Evolutionary conservation across 2,888 invertebrate species (phyloP), one percentile per base, ranked within the genome.

Genomic region (Pimpla rufipes): DNA sequence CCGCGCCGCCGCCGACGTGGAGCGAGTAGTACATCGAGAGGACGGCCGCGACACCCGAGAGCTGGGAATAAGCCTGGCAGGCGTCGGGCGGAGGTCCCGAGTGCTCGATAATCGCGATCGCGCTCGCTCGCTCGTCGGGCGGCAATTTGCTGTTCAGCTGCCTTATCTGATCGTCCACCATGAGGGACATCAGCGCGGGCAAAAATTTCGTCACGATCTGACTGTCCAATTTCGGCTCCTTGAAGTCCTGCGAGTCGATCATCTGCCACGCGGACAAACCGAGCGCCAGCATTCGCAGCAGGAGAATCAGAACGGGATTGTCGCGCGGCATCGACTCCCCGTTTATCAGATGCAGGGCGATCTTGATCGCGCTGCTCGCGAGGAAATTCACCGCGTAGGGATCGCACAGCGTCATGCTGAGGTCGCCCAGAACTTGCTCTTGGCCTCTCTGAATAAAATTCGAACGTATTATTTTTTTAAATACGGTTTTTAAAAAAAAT

Each of bases 321-420:
- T 99, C 98, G 94, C 97, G 94, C n/a, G 99, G 98, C 91, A 98
- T 94, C 6, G 96, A 95, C 94, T 99, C 99, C 86, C 97, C 97
- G 91, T 97, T 97, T 87, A 98, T 98, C 78, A 98, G 94, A 94
- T 97, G 97, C 87, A 97, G 97, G 42, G 99, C 93, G 88, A 98
- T 97, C 94, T 98, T 98, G 86, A 98, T 97, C 40, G 97, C 97
- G 47, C 98, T 98, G 55, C 97, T 97, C 10, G 98, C 98, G 85
- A 99, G 94, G 90, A 99, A 99, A 92, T 99, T 98, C 11, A 99
- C 97, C 18, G 99, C 98, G 94, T 98, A 99, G 0, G 99, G 99
- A 94, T 99, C 99, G 93, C 98, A 98, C 8, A 99, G 94, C 21
- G 98, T 98, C 98, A 99, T 99, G 1, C 99, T 98, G 5, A 99